Conservation (phyloP, 2,888 invertebrate species). For the Octonoba sinensis region DNA sequence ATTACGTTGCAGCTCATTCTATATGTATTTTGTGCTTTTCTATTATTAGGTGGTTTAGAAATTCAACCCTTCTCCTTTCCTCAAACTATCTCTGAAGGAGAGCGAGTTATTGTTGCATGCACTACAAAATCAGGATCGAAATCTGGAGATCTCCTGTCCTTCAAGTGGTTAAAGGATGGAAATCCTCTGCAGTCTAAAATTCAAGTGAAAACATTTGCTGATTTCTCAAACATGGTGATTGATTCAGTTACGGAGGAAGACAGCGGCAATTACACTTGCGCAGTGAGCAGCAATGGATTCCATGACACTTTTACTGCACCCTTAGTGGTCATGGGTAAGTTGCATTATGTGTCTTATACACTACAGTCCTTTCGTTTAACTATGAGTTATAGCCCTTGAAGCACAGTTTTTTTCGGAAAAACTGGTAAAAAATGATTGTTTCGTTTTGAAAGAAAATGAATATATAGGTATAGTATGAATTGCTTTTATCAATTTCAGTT, state of each 20-base stretch:
- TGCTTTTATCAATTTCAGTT: too few species aligned
- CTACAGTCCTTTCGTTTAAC: too few species aligned
- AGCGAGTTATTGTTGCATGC: constrained; percentile 19
- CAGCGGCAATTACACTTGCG: not conserved
- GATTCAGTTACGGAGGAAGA: constrained; percentile 14
- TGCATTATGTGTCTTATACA: not conserved
- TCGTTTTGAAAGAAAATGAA: too few species aligned
- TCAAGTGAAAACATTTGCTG: not conserved
- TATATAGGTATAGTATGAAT: too few species aligned
- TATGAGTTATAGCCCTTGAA: too few species aligned
- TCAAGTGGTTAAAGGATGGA: constrained; percentile 3
- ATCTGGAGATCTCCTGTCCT: not conserved
- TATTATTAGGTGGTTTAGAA: constrained; percentile 13
- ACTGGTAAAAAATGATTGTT: too few species aligned
- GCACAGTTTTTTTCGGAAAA: too few species aligned
- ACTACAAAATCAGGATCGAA: constrained; percentile 11
- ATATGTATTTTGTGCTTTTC: too few species aligned
- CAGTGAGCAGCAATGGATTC: not conserved
- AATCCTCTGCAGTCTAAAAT: not conserved
- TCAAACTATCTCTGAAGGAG: constrained; percentile 9
- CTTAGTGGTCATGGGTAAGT: constrained; percentile 14
- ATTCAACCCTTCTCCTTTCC: constrained; percentile 30
- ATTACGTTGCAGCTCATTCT: too few species aligned
- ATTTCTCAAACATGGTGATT: constrained; percentile 14
- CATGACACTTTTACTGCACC: constrained; percentile 8